A percentile compares a stretch with the other conserved stretches of the same genome.
Conservation (phyloP, 2,113 vertebrate genomes). For the Lichenostomus cassidix region DNA sequence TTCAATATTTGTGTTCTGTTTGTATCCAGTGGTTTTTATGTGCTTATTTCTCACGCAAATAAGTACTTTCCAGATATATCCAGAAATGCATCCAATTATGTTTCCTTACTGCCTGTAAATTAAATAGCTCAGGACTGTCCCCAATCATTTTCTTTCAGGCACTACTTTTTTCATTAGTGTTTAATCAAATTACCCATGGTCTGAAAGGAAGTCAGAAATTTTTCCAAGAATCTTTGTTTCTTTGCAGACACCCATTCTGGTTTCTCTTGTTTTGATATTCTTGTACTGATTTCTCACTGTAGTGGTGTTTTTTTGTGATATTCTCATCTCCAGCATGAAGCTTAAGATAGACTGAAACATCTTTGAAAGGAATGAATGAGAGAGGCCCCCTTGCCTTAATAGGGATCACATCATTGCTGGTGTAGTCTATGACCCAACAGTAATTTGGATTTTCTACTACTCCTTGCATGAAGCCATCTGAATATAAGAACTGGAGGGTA, state of each 20-base stretch:
- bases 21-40: not conserved
- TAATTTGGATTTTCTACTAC: not conserved
- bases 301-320: not conserved
- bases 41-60: not conserved
- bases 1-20: not conserved
- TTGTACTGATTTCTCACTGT: not conserved
- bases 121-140: not conserved
- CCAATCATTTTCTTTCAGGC: not conserved
- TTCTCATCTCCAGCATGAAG: not conserved
- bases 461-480: not conserved
- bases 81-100: not conserved
- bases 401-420: not conserved
- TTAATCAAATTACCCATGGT: conserved; percentile 24
- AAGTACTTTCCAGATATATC: not conserved
- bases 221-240: conserved; percentile 1
- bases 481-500: not conserved
- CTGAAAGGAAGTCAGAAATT: not conserved
- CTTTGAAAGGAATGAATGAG: not conserved
- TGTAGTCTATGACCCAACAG: not conserved
- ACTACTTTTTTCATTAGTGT: not conserved
- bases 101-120: not conserved
- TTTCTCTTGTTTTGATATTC: conserved; percentile 17
- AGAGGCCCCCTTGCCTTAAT: not conserved
- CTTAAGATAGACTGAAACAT: not conserved
- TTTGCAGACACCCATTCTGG: not conserved